phyloP scores from a whole-genome alignment of 2,797 vertebrate genomes.

The Mionectes olivaceus region DNA sequence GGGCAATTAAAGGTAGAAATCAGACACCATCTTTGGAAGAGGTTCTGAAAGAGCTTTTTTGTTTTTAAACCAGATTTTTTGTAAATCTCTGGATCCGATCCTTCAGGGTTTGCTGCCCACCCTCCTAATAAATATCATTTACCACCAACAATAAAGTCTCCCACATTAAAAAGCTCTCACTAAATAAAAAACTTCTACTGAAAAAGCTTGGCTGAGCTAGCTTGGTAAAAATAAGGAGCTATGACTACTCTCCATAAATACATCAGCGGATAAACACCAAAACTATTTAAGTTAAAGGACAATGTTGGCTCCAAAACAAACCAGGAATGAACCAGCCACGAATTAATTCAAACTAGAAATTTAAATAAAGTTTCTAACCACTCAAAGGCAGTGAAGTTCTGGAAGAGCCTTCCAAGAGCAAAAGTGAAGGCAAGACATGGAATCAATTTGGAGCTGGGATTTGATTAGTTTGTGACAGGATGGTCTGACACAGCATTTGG shows the following conservation, averaged over 20 bases:
- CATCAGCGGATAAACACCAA: constrained; percentile 64
- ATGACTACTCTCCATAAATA: constrained; percentile 67
- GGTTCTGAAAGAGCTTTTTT: constrained; percentile 43
- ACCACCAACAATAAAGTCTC: constrained; percentile 63
- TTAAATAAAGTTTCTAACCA: constrained; percentile 55
- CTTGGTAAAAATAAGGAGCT: constrained; percentile 56
- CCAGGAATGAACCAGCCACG: constrained; percentile 45
- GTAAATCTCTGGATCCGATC: background rate
- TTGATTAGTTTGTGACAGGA: constrained; percentile 47
- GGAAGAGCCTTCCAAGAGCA: constrained; percentile 45
- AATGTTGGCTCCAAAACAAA: constrained; percentile 68
- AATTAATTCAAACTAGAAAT: constrained; percentile 62
- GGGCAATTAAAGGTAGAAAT: constrained; percentile 36
- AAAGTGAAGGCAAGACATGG: constrained; percentile 65
- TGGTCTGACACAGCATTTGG: constrained; percentile 49
- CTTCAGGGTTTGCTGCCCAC: constrained; percentile 50
- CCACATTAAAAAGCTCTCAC: constrained; percentile 63
- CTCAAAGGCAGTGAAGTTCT: constrained; percentile 30
- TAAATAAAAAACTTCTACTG: constrained; percentile 65
- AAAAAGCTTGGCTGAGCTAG: constrained; percentile 48
- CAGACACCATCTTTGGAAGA: constrained; percentile 43
- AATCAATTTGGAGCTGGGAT: constrained; percentile 34
- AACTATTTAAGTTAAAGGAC: constrained; percentile 65
- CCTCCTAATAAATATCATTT: constrained; percentile 68
- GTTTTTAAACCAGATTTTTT: constrained; percentile 25